Evolutionary conservation across 1,140 invertebrate genomes (phyloP).

Genomic region (Pachypsylla venusta): DNA sequence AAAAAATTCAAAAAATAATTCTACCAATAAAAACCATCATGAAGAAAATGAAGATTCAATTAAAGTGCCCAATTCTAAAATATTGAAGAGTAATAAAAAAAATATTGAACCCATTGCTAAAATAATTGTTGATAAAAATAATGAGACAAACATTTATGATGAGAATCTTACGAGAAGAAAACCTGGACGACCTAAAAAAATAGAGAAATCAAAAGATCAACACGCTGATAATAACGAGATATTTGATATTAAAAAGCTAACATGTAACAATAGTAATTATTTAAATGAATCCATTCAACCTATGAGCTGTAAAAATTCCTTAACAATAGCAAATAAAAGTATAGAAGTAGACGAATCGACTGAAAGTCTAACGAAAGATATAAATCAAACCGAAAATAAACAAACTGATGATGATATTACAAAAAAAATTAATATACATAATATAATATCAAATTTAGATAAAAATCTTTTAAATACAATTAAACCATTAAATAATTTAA

Average conservation of each 20-base stretch:
- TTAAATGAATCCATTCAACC: neutral
- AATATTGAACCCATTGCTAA: neutral
- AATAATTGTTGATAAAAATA: neutral
- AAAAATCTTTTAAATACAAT: too few relatives aligned
- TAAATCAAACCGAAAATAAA: too few relatives aligned
- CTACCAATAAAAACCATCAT: neutral
- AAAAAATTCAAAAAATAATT: neutral
- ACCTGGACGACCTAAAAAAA: neutral
- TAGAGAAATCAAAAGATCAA: neutral
- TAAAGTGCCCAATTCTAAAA: neutral
- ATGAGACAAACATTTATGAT: neutral
- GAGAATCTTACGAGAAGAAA: neutral
- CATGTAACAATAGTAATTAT: constrained; percentile 1
- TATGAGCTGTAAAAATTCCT: too few relatives aligned
- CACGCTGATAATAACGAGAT: neutral
- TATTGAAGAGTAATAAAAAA: neutral
- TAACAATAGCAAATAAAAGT: too few relatives aligned
- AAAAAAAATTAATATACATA: too few relatives aligned
- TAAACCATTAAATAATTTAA: too few relatives aligned
- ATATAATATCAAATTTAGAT: too few relatives aligned
- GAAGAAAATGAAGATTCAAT: neutral
- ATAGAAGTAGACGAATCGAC: too few relatives aligned
- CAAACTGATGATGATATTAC: too few relatives aligned
- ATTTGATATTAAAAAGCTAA: neutral
- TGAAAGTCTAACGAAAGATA: too few relatives aligned